phyloP scores from a whole-genome alignment of 2,888 invertebrate species.

The Biston betularia region DNA sequence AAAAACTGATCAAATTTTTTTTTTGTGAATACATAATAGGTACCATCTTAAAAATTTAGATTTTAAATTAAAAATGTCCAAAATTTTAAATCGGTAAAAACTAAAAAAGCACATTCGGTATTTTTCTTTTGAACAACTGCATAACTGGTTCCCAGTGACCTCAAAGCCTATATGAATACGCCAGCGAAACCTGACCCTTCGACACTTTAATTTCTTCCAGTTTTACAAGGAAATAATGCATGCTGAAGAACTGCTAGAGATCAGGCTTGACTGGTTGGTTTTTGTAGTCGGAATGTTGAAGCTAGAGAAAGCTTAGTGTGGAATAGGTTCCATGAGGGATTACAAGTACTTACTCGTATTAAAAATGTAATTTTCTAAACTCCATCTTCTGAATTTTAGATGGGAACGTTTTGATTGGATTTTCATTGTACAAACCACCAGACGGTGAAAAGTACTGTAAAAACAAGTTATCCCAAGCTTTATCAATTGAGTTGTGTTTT shows the following conservation, averaged over 20 bases:
- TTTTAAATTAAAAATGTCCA: too few species aligned
- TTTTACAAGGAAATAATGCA: constrained; percentile 34
- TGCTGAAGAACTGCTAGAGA: constrained; percentile 45
- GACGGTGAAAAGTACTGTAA: too few species aligned
- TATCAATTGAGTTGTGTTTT: too few species aligned
- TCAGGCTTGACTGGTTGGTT: constrained; percentile 53
- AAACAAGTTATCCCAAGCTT: too few species aligned
- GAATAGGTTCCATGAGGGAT: constrained; percentile 1
- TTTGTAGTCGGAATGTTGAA: constrained; percentile 45
- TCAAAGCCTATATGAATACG: constrained; percentile 59
- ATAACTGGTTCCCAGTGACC: constrained; percentile 64
- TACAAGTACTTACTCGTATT: neutral
- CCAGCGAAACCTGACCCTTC: constrained; percentile 52
- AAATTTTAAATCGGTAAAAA: neutral
- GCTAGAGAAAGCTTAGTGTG: constrained; percentile 42
- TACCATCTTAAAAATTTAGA: too few species aligned
- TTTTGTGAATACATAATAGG: too few species aligned
- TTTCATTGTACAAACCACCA: too few species aligned
- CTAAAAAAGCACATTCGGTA: neutral
- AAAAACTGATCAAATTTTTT: too few species aligned
- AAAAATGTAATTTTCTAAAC: too few species aligned
- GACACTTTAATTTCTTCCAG: constrained; percentile 34
- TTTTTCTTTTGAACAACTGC: neutral
- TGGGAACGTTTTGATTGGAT: too few species aligned
- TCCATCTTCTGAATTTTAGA: too few species aligned